phyloP scores from a whole-genome alignment of 2,888 invertebrate genomes.

The Epirrhoe alternata region DNA sequence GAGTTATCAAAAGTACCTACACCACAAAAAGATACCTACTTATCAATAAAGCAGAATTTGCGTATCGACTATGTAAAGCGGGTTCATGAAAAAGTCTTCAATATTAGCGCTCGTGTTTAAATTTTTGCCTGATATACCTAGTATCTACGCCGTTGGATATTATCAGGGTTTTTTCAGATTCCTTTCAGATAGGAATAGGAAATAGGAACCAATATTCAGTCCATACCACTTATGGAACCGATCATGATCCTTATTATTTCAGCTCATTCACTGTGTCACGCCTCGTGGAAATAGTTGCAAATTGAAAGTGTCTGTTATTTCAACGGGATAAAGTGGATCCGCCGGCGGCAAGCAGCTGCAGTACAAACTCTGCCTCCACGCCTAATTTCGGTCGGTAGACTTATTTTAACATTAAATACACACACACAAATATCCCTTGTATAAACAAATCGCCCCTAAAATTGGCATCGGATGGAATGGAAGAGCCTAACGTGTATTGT shows the following conservation, averaged over 20 bases:
- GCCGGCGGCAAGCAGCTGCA: conserved; percentile 72
- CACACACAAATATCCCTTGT: conserved; percentile 80
- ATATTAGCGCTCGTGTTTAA: too few species aligned
- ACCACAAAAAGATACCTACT: too few species aligned
- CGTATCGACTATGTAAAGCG: too few species aligned
- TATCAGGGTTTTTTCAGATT: too few species aligned
- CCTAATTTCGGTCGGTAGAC: conserved; percentile 82
- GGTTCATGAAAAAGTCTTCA: too few species aligned
- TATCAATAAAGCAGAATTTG: too few species aligned
- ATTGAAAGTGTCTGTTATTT: conserved; percentile 32
- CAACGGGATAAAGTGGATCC: conserved; percentile 35
- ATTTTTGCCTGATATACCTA: too few species aligned
- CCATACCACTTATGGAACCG: neutral
- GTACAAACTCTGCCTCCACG: conserved; percentile 80
- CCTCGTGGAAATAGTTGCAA: conserved; percentile 32
- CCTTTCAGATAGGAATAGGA: too few species aligned
- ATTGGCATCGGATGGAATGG: conserved; percentile 61
- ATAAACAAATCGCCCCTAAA: conserved; percentile 82
- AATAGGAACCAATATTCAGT: too few species aligned
- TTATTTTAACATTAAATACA: conserved; percentile 84
- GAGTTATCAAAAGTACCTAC: too few species aligned
- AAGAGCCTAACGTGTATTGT: conserved; percentile 56
- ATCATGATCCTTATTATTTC: conserved; percentile 13
- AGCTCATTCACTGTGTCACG: conserved; percentile 18
- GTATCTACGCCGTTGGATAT: too few species aligned